These are phyloP conservation scores for Squalus acanthias DNA, from an alignment of 2,797 vertebrate species.

Conservation along the genomic window DNA sequence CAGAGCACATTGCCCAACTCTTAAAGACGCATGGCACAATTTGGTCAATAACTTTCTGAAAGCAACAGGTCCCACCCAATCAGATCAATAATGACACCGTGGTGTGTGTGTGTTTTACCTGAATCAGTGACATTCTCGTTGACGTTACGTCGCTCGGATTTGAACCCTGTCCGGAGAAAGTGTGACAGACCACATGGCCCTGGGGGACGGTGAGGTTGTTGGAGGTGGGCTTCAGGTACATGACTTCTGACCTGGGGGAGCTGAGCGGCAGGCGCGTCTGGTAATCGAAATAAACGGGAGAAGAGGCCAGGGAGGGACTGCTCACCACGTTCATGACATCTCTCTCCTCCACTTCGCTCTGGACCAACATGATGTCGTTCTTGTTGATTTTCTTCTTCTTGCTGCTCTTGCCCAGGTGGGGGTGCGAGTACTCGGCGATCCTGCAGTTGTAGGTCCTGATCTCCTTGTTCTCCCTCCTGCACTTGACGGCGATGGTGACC, in stretches of 20 bases:
- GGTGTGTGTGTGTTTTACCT: slow-evolving; percentile 75
- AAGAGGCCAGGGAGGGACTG: slow-evolving; percentile 97
- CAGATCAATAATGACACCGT: background rate
- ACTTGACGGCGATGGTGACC: slow-evolving; percentile 96
- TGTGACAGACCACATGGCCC: slow-evolving; percentile 94
- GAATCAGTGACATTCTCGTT: slow-evolving; percentile 99
- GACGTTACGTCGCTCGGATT: slow-evolving; percentile 90
- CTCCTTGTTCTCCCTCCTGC: slow-evolving; percentile 97
- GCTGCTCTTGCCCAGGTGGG: slow-evolving; percentile 78
- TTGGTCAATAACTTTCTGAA: slow-evolving; percentile 26
- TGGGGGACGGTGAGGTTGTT: slow-evolving; percentile 98
- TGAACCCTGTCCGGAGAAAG: slow-evolving; percentile 94
- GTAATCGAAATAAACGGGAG: slow-evolving; percentile 99
- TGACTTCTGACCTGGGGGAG: slow-evolving; percentile 98
- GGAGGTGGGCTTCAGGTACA: slow-evolving; percentile 97
- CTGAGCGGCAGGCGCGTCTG: slow-evolving; percentile 98
- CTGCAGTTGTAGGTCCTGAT: slow-evolving; percentile 98
- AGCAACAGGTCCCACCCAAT: slow-evolving; percentile 9
- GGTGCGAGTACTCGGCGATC: slow-evolving; percentile 97
- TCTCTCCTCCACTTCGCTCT: slow-evolving; percentile 96
- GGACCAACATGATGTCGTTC: slow-evolving; percentile 99
- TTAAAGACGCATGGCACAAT: background rate
- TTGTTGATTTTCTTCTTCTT: slow-evolving; percentile 99
- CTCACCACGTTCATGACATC: slow-evolving; percentile 99
- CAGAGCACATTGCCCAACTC: background rate